Percentiles rank a stretch among this genome's conserved stretches.
phyloP scores from a whole-genome alignment of 2,797 vertebrate genomes.

The Geotrypetes seraphini region DNA sequence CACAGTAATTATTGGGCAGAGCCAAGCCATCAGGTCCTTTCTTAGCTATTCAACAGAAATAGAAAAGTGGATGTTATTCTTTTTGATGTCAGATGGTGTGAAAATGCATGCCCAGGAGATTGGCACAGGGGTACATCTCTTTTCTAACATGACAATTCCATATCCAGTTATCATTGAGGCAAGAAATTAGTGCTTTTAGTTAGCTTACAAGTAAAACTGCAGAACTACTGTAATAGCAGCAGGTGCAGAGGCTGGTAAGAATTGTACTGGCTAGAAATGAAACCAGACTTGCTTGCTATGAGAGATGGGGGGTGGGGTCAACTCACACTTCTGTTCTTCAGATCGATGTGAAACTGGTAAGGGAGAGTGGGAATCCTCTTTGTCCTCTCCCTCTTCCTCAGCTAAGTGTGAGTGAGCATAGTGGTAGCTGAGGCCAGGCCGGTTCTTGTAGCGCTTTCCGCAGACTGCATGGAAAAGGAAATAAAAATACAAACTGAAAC shows the following conservation, averaged over 20 bases:
- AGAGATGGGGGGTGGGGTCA: background rate
- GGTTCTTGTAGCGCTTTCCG: conserved; percentile 93
- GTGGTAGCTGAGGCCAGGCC: conserved; percentile 91
- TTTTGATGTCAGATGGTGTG: too few relatives aligned
- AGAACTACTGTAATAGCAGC: too few relatives aligned
- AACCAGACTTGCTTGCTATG: background rate
- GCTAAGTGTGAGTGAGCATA: conserved; percentile 92
- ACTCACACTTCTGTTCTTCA: conserved; percentile 80
- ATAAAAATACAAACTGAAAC: background rate
- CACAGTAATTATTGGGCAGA: conserved; percentile 89
- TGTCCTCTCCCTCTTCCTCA: conserved; percentile 84
- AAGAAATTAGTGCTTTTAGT: too few relatives aligned
- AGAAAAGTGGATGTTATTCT: too few relatives aligned
- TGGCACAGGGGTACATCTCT: too few relatives aligned
- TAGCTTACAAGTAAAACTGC: too few relatives aligned
- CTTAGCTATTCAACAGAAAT: too few relatives aligned
- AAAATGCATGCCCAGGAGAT: too few relatives aligned
- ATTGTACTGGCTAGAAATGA: background rate
- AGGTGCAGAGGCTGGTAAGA: background rate
- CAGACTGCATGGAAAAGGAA: conserved; percentile 61
- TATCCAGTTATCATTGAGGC: too few relatives aligned
- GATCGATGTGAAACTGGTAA: conserved; percentile 64
- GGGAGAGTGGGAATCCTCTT: conserved; percentile 51
- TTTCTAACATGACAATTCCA: too few relatives aligned
- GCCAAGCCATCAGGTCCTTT: conserved; percentile 85